These are phyloP conservation scores for Spodoptera litura DNA, from an alignment of 1,140 invertebrate genomes.

Conservation along the genomic window DNA sequence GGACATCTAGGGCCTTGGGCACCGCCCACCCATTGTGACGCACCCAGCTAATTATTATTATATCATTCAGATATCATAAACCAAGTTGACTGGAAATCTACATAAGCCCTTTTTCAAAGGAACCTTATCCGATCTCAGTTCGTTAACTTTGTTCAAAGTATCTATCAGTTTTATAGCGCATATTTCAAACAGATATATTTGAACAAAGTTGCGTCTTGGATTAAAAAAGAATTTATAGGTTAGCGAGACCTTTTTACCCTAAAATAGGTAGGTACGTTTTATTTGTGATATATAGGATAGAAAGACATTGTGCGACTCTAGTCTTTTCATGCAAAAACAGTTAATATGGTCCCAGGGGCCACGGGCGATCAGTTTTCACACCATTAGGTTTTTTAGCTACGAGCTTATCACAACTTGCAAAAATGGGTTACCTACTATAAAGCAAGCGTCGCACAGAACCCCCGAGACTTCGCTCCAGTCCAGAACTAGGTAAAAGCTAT, in stretches of 20 bases:
- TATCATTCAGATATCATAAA: slow-evolving; percentile 30
- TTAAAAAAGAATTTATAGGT: slow-evolving; percentile 39
- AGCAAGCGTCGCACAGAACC: background rate
- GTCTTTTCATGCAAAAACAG: slow-evolving; percentile 56
- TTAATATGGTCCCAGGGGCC: slow-evolving; percentile 50
- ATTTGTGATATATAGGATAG: slow-evolving; percentile 34
- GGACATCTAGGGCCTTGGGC: slow-evolving; percentile 12
- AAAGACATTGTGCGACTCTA: slow-evolving; percentile 35
- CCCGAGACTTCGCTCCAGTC: slow-evolving; percentile 3
- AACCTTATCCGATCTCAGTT: slow-evolving; percentile 18
- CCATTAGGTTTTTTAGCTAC: slow-evolving; percentile 60
- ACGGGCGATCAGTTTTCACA: slow-evolving; percentile 56
- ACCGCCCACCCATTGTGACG: slow-evolving; percentile 19
- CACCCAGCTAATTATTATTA: slow-evolving; percentile 18
- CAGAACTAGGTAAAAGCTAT: slow-evolving; percentile 16
- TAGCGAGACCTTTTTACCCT: slow-evolving; percentile 5
- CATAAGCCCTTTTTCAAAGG: slow-evolving; percentile 1
- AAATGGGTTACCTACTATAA: slow-evolving; percentile 24
- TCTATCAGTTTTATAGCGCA: slow-evolving; percentile 17
- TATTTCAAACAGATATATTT: slow-evolving; percentile 27
- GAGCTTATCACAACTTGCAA: slow-evolving; percentile 55
- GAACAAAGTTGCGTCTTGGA: slow-evolving; percentile 21
- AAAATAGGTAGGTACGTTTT: slow-evolving; percentile 14
- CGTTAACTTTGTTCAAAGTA: slow-evolving; percentile 43
- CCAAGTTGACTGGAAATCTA: slow-evolving; percentile 18